Conservation (phyloP, 1,140 invertebrate species). For the Zaprionus camerounensis region DNA sequence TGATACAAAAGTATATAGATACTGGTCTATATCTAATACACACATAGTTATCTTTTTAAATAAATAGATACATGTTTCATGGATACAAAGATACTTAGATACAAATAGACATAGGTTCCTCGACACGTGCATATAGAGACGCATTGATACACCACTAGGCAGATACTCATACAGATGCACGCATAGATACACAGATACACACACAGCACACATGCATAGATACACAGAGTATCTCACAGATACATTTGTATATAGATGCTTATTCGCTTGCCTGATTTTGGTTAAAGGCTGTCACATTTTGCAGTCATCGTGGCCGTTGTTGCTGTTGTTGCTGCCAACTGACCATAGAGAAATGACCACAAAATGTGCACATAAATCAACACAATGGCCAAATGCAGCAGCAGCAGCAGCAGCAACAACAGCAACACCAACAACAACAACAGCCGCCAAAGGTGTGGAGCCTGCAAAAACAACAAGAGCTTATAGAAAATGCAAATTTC, state of each 20-base stretch:
- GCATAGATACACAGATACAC: neutral
- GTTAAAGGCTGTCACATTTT: conserved; percentile 77
- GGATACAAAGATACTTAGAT: neutral
- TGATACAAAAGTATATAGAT: conserved; percentile 12
- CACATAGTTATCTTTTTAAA: neutral
- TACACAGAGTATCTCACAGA: neutral
- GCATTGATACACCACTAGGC: conserved; percentile 12
- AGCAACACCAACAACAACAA: conserved; percentile 21
- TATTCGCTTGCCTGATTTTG: conserved; percentile 65
- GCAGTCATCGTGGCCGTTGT: conserved; percentile 9
- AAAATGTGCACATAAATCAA: conserved; percentile 79
- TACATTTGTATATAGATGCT: conserved; percentile 30
- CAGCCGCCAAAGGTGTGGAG: conserved; percentile 59
- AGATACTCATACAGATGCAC: neutral
- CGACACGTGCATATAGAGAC: neutral
- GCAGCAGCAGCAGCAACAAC: conserved; percentile 20
- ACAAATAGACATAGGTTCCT: neutral
- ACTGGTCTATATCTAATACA: neutral
- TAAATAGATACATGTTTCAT: neutral
- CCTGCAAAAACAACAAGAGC: conserved; percentile 36
- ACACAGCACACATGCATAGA: neutral
- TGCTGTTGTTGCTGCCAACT: conserved; percentile 29
- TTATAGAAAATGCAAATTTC: conserved; percentile 80
- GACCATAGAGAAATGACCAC: conserved; percentile 71
- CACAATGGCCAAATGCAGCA: conserved; percentile 64